Evolutionary conservation across 2,888 invertebrate genomes (phyloP).

Genomic region (Leucozona laternaria): DNA sequence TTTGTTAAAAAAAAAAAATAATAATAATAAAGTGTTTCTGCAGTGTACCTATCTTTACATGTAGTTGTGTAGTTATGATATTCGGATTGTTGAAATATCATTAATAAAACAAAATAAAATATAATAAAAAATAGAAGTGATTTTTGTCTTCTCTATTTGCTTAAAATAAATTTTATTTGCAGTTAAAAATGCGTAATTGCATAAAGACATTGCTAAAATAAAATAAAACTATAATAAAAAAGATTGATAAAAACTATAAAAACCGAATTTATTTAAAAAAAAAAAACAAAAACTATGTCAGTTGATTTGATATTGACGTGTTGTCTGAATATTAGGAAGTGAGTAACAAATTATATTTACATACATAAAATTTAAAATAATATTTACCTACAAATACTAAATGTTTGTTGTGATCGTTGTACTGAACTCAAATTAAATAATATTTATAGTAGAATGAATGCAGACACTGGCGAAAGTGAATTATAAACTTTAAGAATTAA

Average conservation of each 20-base stretch:
- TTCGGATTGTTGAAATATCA: slow-evolving; percentile 12
- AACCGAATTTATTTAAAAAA: slow-evolving; percentile 69
- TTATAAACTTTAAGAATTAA: not conserved
- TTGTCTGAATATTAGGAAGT: slow-evolving; percentile 52
- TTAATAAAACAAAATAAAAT: not conserved
- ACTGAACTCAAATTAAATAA: slow-evolving; percentile 47
- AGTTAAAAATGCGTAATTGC: not conserved
- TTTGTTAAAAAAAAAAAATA: slow-evolving; percentile 11
- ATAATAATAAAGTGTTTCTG: slow-evolving; percentile 32
- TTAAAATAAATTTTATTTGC: not conserved
- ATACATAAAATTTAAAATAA: slow-evolving; percentile 47
- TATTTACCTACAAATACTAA: slow-evolving; percentile 30
- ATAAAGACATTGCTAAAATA: not conserved
- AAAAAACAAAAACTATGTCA: slow-evolving; percentile 36
- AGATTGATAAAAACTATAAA: slow-evolving; percentile 15
- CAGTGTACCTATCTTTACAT: slow-evolving; percentile 37
- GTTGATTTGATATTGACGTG: slow-evolving; percentile 54
- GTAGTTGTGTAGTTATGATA: slow-evolving; percentile 25
- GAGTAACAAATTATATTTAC: slow-evolving; percentile 59
- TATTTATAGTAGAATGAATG: slow-evolving; percentile 42
- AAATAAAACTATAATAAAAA: not conserved
- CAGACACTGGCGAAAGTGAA: not conserved
- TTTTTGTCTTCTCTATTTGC: slow-evolving; percentile 7
- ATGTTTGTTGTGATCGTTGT: slow-evolving; percentile 64
- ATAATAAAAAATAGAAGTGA: not conserved